Evolutionary conservation across 2,888 invertebrate genomes (phyloP), one percentile per base, ranked within the genome.

Genomic region (Melinaea marsaeus): DNA sequence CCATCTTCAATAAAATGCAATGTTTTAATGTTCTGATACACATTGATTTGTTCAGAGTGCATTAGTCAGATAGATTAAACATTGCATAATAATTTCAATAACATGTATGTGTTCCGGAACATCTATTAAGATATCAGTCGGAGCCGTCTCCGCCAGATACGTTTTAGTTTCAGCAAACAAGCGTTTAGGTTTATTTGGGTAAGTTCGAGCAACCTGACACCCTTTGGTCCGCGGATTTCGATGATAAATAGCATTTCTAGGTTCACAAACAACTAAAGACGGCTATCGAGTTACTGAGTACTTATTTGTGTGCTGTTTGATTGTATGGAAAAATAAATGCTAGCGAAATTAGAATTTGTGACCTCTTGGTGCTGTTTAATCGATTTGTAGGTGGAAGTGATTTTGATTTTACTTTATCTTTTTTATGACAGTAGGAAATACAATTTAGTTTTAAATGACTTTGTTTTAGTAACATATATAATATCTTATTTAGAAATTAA

Each of bases 221-320:
- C 84, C 77, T 72, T 83, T 85, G 86, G 86, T 76, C 90, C 82
- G 71, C 75, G 85, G 84, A 87, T 88, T 88, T 86, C 84, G 85
- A 83, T 75, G 67, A 85, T 75, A 86, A 89, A 88, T 83, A 90
- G 78, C 88, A 87, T 89, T 88, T 88, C 87, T 78, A 80, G 76
- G 72, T 79, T 67, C 61, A 81, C 82, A 90, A 89, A 88, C 88
- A 88, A 81, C 77, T 84, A 77, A 79, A 74, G 75, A 73, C 67
- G 84, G 83, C 85, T 88, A 88, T 89, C 88, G 74, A 65, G 74
- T 90, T 89, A 61, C 59, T 57, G 66, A 67, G 61, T 13, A 6
- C 33, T 51, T 32, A 58, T 56, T 46, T 48, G 42, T 51, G 45
- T n/a, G 45, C 33, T 46, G 6, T 45, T 4, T 54, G 9, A n/a